Evolutionary conservation across 2,888 invertebrate genomes (phyloP).

Genomic region (Rhagium mordax): DNA sequence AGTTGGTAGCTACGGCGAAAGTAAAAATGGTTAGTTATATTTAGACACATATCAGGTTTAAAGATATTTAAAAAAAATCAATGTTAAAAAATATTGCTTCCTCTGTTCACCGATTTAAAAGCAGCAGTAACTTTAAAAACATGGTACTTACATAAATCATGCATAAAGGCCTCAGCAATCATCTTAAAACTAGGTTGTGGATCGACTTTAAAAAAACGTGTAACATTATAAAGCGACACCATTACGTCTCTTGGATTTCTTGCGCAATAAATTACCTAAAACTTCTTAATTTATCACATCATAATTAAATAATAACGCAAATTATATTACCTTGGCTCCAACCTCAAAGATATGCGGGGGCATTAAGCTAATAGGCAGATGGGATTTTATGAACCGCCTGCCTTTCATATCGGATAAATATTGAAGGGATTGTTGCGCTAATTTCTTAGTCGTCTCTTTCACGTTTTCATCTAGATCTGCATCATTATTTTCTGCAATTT

Average conservation of each 20-base stretch:
- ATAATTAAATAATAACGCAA: neutral
- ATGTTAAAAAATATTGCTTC: no score
- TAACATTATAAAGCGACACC: conserved; percentile 81
- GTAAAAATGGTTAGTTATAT: no score
- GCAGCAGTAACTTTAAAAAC: no score
- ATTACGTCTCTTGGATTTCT: conserved; percentile 88
- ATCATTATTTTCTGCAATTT: neutral
- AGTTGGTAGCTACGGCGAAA: conserved; percentile 16
- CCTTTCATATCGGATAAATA: conserved; percentile 9
- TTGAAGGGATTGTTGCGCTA: conserved; percentile 4
- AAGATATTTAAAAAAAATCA: no score
- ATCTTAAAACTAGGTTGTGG: conserved; percentile 60
- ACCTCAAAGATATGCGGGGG: conserved; percentile 74
- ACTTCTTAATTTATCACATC: neutral
- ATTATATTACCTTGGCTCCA: conserved; percentile 70
- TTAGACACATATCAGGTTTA: no score
- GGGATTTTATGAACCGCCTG: conserved; percentile 68
- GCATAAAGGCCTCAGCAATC: conserved; percentile 78
- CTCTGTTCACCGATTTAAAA: no score
- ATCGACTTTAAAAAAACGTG: conserved; percentile 72
- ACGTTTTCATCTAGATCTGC: neutral
- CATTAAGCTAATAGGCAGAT: conserved; percentile 81
- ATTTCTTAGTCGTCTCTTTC: neutral
- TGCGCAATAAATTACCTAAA: conserved; percentile 82
- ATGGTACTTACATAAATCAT: conserved; percentile 76